Evolutionary conservation across 1,140 invertebrate species (phyloP), one percentile per base, ranked within the genome.

Genomic region (Lycorma delicatula): DNA sequence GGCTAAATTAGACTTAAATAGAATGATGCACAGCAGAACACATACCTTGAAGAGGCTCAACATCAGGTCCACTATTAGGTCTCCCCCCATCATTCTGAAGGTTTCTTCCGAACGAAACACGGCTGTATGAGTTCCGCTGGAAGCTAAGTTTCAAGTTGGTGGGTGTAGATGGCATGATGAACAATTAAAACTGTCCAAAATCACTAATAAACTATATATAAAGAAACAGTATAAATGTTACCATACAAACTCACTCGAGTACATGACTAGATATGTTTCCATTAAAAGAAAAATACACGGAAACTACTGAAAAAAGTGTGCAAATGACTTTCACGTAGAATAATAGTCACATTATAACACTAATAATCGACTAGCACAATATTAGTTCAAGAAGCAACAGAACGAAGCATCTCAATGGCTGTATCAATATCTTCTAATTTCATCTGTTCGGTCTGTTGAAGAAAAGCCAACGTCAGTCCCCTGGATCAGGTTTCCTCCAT

Each of bases 401-500:
- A 49, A 12, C 26, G n/a, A 49, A 49, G 41, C 9, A 44, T 44
- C 16, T 44, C 41, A 44, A 22, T 22, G 23, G 38, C 18, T 53
- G 50, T 36, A 58, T 34, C 22, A n/a, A 25, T 46, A 16, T 22
- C 9, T 26, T 53, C 34, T 16, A 22, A 54, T 27, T 49, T 54
- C 50, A 59, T 54, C 50, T 53, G 20, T 59, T 52, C 29, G 50
- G 50, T 59, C 51, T 59, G 58, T 44, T 53, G 34, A 34, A 58
- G 31, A 52, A 29, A 44, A 66, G 59, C 57, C 56, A 51, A 52
- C 65, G 66, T 67, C 66, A 67, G 66, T 67, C 66, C 56, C 66
- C 66, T 48, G 66, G 66, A 63, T 67, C 66, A 48, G 66, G 64
- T 51, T 67, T 67, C 57, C 60, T 63, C 66, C 66, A 67, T 64